Conservation (phyloP, 2,888 invertebrate species). For the Morpho helenor region DNA sequence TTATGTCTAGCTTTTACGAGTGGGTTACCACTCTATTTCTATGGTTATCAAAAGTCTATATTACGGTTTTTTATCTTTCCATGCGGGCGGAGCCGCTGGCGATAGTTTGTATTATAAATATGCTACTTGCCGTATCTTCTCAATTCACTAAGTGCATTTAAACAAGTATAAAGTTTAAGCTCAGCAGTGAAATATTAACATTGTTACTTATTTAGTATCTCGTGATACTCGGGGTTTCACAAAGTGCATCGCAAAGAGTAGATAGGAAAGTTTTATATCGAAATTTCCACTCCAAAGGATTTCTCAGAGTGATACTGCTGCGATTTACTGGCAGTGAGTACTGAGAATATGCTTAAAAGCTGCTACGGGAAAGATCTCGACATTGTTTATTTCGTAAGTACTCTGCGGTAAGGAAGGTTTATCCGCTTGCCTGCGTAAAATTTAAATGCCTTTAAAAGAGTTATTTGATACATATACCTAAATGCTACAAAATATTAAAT, state of each 20-base stretch:
- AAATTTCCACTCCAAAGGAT: background rate
- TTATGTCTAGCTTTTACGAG: too few relatives aligned
- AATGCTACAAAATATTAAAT: too few relatives aligned
- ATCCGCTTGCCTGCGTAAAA: background rate
- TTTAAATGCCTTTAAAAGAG: background rate
- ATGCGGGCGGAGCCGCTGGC: too few relatives aligned
- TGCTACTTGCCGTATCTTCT: too few relatives aligned
- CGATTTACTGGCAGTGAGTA: background rate
- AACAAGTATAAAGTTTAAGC: too few relatives aligned
- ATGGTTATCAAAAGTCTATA: too few relatives aligned
- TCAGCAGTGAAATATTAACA: too few relatives aligned
- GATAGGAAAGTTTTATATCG: conserved; percentile 5
- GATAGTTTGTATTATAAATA: too few relatives aligned
- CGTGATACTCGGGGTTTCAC: background rate
- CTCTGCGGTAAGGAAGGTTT: background rate
- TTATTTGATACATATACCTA: background rate
- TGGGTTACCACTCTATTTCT: too few relatives aligned
- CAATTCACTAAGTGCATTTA: too few relatives aligned
- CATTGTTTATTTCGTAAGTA: conserved; percentile 3
- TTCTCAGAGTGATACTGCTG: background rate
- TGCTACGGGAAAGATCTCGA: conserved; percentile 2
- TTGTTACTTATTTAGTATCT: too few relatives aligned
- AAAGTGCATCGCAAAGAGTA: conserved; percentile 1
- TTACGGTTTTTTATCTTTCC: too few relatives aligned
- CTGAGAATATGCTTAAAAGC: conserved; percentile 6